A percentile compares a stretch with the other conserved stretches of the same genome.
phyloP scores from a whole-genome alignment of 2,113 vertebrate genomes.

The Trematomus loennbergii region DNA sequence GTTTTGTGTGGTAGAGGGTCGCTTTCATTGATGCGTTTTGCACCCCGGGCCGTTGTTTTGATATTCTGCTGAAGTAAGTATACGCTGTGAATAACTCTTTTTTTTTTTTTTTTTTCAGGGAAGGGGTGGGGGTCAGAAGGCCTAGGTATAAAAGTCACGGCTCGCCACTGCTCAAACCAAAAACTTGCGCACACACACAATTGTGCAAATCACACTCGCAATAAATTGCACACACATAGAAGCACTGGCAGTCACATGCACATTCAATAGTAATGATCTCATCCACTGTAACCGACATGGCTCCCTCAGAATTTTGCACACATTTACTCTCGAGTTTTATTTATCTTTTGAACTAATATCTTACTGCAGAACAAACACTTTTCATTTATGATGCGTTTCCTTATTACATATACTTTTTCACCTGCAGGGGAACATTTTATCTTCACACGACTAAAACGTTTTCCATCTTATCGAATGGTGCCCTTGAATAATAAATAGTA shows the following conservation, averaged over 20 bases:
- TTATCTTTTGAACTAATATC: background rate
- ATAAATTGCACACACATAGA: background rate
- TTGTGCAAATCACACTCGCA: background rate
- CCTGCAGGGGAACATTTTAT: background rate
- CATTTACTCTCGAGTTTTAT: conserved; percentile 8
- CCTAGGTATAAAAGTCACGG: no score
- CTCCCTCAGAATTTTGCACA: conserved; percentile 26
- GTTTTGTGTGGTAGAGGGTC: no score
- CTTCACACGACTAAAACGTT: background rate
- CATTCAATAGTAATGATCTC: conserved; percentile 25
- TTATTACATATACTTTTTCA: background rate
- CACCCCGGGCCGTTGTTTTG: no score
- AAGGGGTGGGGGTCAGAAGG: no score
- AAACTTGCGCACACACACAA: conserved; percentile 7
- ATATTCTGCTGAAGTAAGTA: no score
- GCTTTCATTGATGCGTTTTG: no score
- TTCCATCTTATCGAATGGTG: background rate
- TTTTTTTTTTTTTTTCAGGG: no score
- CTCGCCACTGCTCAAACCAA: background rate
- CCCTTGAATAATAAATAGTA: background rate
- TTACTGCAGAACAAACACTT: background rate
- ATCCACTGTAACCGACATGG: conserved; percentile 27
- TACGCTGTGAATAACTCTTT: no score
- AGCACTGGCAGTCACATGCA: conserved; percentile 8
- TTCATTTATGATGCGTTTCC: background rate